Conservation (phyloP, 1,140 invertebrate genomes). For the Drosophila grimshawi region DNA sequence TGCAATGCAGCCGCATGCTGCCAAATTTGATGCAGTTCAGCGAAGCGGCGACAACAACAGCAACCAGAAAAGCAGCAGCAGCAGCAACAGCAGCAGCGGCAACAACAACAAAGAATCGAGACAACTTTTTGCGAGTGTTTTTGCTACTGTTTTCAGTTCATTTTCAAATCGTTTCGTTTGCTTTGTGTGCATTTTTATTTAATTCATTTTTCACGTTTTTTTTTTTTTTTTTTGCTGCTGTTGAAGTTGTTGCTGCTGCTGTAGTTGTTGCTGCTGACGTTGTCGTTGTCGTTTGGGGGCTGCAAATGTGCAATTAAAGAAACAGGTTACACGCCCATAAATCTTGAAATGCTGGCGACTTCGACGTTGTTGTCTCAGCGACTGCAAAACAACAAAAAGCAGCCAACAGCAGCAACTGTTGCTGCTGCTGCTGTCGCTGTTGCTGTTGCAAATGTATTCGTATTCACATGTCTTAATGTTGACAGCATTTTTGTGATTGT, state of each 20-base stretch:
- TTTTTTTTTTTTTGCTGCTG: constrained; percentile 28
- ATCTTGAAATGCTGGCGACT: constrained; percentile 76
- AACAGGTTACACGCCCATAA: constrained; percentile 84
- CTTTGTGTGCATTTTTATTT: constrained; percentile 79
- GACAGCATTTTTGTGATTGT: constrained; percentile 84
- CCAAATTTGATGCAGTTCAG: constrained; percentile 65
- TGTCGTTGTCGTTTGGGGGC: constrained; percentile 69
- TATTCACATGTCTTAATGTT: constrained; percentile 83
- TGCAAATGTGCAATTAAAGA: constrained; percentile 84
- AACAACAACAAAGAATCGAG: constrained; percentile 50
- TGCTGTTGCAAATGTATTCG: constrained; percentile 69
- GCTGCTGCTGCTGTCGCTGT: constrained; percentile 33
- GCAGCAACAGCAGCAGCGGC: constrained; percentile 11
- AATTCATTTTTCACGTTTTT: constrained; percentile 77
- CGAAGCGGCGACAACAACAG: constrained; percentile 53
- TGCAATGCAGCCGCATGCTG: constrained; percentile 52
- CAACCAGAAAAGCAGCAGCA: constrained; percentile 1
- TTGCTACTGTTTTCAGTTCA: constrained; percentile 78
- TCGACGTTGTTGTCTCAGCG: constrained; percentile 50
- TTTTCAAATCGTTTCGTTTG: constrained; percentile 74
- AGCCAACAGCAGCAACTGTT: constrained; percentile 34
- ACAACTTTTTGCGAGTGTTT: constrained; percentile 62
- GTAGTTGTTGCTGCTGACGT: constrained; percentile 30
- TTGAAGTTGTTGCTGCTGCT: constrained; percentile 41
- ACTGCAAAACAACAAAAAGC: constrained; percentile 24